Evolutionary conservation across 2,888 invertebrate genomes (phyloP), one percentile per base, ranked within the genome.

Genomic region (Allacma fusca): DNA sequence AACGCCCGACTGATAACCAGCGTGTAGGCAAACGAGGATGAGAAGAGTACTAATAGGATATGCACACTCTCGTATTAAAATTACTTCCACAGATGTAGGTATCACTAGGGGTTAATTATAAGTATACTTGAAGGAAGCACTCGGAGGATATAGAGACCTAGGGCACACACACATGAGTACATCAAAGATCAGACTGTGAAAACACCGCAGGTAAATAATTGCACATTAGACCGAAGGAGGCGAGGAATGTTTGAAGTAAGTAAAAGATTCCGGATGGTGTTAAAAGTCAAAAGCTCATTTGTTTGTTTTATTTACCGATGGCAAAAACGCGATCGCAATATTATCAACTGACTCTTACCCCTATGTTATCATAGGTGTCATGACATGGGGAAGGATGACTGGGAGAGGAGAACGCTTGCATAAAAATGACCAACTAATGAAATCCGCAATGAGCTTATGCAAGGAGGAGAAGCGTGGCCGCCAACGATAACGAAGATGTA

Each of bases 391-490:
- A 23, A n/a, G 59, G 23, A 23, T 21, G 59, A n/a, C n/a, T 21
- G 19, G 5, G 12, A 59, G 19, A 59, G 23, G 23, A 59, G 23
- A 59, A 59, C 59, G 59, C 59, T 7, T 59, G 59, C 59, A 59
- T 59, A n/a, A 59, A 59, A 59, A 59, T 59, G 59, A 59, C 59
- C 59, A 59, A n/a, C 59, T 59, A 59, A 59, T 59, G n/a, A 59
- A 59, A 59, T 59, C 59, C 19, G 59, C 59, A 23, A n/a, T 7
- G 59, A 59, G 7, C 7, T 7, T 40, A 9, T 5, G 40, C 40
- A 40, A 40, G 40, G 5, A 13, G 40, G 13, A 40, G 40, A 40
- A 40, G 40, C 40, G 40, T 40, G 40, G 40, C 40, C 13, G 40
- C 13, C 40, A 40, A 40, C 40, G 40, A 40, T 40, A 40, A 40